Evolutionary conservation across 2,797 vertebrate species (phyloP).

Genomic region (Neopelma chrysocephalum): DNA sequence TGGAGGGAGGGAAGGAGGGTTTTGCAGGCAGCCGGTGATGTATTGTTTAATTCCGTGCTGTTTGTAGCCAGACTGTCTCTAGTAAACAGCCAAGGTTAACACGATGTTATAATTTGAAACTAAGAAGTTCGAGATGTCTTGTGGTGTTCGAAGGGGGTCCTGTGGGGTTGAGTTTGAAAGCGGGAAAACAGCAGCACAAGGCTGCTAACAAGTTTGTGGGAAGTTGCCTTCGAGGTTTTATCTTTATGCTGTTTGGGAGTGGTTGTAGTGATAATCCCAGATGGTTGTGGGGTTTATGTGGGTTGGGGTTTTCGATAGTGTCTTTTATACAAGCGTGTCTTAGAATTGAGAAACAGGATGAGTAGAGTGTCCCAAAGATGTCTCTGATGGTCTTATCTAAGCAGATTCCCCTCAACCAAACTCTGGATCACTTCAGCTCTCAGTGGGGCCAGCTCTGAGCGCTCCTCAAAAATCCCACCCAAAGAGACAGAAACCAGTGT

Average conservation of each 20-base stretch:
- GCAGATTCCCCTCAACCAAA: not conserved
- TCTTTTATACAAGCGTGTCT: not conserved
- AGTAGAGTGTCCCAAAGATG: not conserved
- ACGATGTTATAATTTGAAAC: not conserved
- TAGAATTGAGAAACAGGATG: not conserved
- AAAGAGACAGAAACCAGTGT: not conserved
- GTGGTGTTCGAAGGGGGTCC: not conserved
- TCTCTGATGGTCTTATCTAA: not conserved
- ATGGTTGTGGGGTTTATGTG: not conserved
- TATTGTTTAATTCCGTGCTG: not conserved
- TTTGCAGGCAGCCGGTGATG: not conserved
- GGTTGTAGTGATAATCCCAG: not conserved
- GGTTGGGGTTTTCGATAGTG: not conserved
- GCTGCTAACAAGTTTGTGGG: not conserved
- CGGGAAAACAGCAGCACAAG: not conserved
- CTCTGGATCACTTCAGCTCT: not conserved
- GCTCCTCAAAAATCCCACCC: not conserved
- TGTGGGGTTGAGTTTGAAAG: not conserved
- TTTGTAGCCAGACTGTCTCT: not conserved
- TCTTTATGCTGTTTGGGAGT: not conserved
- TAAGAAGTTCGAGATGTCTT: not conserved
- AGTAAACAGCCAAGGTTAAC: not conserved
- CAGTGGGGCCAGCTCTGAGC: not conserved
- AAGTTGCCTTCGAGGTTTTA: not conserved
- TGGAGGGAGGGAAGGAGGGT: not conserved